Conservation (phyloP, 2,888 invertebrate genomes). For the Macrostomum cliftonense region DNA sequence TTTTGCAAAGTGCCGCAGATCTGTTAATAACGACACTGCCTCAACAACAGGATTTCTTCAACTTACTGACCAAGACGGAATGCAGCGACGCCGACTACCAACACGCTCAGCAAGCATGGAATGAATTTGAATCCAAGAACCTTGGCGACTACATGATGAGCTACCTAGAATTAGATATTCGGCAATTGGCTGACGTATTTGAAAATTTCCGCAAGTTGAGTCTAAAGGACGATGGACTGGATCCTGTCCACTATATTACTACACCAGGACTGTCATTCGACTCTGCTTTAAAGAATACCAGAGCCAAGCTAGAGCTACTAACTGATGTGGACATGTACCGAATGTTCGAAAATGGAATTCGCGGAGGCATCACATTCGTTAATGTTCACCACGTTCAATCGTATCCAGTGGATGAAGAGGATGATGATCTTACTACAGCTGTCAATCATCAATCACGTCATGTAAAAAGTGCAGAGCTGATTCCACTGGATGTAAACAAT, state of each 20-base stretch:
- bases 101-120: constrained; percentile 16
- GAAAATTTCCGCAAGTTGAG: constrained; percentile 17
- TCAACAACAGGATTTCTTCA: too few relatives aligned
- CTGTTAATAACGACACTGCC: too few relatives aligned
- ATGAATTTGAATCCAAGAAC: constrained; percentile 14
- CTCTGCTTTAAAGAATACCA: constrained; percentile 19
- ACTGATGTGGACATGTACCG: constrained; percentile 19
- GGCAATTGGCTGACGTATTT: constrained; percentile 23
- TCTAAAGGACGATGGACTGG: constrained; percentile 16
- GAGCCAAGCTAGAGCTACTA: constrained; percentile 18
- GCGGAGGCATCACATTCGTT: constrained; percentile 13
- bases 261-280: constrained; percentile 23
- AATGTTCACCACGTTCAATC: constrained; percentile 19
- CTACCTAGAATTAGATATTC: constrained; percentile 18
- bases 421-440: not conserved
- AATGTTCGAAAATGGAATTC: constrained; percentile 13
- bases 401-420: constrained; percentile 14
- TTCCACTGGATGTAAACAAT: constrained; percentile 18
- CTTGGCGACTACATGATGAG: constrained; percentile 18
- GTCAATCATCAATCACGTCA: too few relatives aligned
- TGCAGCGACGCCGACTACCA: constrained; percentile 14
- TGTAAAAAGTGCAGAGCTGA: not conserved
- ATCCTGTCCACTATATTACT: constrained; percentile 19
- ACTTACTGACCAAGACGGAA: too few relatives aligned
- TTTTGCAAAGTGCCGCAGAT: too few relatives aligned